Conservation (phyloP, 2,113 vertebrate genomes). For the Mustelus asterias region DNA sequence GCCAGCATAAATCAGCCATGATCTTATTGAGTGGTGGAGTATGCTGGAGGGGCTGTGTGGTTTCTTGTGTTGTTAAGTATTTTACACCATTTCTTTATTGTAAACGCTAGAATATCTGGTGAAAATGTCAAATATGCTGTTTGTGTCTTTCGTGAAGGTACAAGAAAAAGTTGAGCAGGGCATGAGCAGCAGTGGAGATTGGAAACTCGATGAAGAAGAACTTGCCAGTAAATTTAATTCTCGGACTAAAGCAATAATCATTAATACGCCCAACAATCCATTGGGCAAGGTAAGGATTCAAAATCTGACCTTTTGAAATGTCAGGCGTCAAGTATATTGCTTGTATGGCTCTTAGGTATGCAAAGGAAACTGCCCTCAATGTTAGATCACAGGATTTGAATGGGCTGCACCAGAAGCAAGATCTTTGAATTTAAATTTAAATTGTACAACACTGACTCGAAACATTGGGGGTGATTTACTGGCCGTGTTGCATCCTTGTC, state of each 20-base stretch:
- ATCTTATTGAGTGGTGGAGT: background rate
- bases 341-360: background rate
- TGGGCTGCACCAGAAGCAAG: background rate
- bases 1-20: background rate
- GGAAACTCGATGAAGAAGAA: constrained; percentile 77
- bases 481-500: too few species aligned
- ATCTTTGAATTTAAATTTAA: background rate
- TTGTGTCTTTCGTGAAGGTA: background rate
- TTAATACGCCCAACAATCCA: constrained; percentile 93
- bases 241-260: constrained; percentile 88
- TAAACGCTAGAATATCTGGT: background rate
- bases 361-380: background rate
- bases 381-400: background rate
- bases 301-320: background rate
- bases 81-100: background rate
- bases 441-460: background rate
- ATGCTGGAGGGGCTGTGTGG: background rate
- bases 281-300: constrained; percentile 74
- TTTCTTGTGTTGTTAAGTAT: background rate
- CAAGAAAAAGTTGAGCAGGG: constrained; percentile 50
- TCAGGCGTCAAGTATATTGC: background rate
- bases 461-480: too few species aligned
- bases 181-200: constrained; percentile 69
- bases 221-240: constrained; percentile 86
- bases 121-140: background rate